Conservation (phyloP, 1,140 invertebrate genomes). For the Chrysopa pallens region DNA sequence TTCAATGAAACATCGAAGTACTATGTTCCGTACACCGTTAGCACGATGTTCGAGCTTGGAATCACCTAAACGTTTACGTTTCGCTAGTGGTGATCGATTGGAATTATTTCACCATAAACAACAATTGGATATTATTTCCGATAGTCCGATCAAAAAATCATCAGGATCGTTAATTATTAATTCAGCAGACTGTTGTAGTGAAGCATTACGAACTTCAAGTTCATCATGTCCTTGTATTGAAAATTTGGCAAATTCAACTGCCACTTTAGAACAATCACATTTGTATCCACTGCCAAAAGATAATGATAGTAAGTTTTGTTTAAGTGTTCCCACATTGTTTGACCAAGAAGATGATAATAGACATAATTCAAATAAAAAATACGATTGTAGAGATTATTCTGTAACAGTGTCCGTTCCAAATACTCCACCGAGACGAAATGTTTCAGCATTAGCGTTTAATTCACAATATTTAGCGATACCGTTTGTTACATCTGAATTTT, state of each 20-base stretch:
- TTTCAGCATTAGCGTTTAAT: too few species aligned
- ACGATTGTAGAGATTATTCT: too few species aligned
- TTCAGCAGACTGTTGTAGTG: constrained; percentile 21
- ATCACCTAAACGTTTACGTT: constrained; percentile 59
- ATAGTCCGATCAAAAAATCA: constrained; percentile 28
- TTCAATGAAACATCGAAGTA: constrained; percentile 37
- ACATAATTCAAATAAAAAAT: too few species aligned
- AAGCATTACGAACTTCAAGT: constrained; percentile 26
- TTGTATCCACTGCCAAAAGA: constrained; percentile 15
- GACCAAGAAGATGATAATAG: constrained; percentile 4
- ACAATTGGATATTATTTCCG: constrained; percentile 24
- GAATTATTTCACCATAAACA: constrained; percentile 21
- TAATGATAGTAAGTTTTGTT: constrained; percentile 10
- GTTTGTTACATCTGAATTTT: too few species aligned
- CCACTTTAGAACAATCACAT: constrained; percentile 18
- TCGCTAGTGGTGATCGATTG: constrained; percentile 48
- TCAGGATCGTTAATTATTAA: constrained; percentile 14
- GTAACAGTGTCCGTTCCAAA: too few species aligned
- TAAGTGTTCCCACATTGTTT: constrained; percentile 18
- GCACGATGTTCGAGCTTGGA: constrained; percentile 55
- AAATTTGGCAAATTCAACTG: constrained; percentile 23
- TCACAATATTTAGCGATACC: too few species aligned
- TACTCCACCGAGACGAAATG: too few species aligned
- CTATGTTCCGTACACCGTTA: constrained; percentile 20
- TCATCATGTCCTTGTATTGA: constrained; percentile 42